These are phyloP conservation scores for Sylvilagus bachmani DNA, from an alignment of 2,113 vertebrate genomes.

Conservation along the genomic window DNA sequence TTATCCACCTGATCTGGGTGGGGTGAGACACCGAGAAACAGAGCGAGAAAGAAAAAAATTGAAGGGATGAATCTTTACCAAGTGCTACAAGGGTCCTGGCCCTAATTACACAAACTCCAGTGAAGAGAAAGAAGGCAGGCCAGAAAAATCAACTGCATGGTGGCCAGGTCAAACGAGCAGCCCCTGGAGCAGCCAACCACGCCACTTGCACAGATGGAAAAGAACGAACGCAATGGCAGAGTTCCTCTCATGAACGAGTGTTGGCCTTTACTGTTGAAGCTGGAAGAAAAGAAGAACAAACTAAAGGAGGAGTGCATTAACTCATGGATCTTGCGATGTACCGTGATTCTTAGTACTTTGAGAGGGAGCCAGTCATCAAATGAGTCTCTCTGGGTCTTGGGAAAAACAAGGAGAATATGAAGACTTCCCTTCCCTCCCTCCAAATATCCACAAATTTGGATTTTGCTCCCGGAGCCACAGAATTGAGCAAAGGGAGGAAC, in stretches of 20 bases:
- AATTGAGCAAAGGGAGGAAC: neutral
- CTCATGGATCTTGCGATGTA: neutral
- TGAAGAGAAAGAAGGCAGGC: neutral
- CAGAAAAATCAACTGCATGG: neutral
- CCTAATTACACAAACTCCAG: neutral
- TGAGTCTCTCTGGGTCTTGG: neutral
- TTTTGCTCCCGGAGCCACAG: neutral
- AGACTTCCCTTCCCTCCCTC: neutral
- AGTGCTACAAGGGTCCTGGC: neutral
- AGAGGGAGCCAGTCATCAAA: neutral
- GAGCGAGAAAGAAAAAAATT: neutral
- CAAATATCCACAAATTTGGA: neutral
- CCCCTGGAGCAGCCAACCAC: neutral
- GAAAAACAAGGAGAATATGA: neutral
- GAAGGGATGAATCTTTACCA: no score
- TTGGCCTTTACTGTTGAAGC: neutral
- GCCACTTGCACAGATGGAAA: neutral
- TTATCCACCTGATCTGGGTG: neutral
- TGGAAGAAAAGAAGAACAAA: constrained; percentile 16
- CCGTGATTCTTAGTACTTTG: neutral
- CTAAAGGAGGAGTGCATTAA: neutral
- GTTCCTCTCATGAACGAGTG: neutral
- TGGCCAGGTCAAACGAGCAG: neutral
- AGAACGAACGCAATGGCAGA: neutral
- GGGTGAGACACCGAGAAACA: neutral